Evolutionary conservation across 2,113 vertebrate species (phyloP).

Genomic region (Scophthalmus maximus): DNA sequence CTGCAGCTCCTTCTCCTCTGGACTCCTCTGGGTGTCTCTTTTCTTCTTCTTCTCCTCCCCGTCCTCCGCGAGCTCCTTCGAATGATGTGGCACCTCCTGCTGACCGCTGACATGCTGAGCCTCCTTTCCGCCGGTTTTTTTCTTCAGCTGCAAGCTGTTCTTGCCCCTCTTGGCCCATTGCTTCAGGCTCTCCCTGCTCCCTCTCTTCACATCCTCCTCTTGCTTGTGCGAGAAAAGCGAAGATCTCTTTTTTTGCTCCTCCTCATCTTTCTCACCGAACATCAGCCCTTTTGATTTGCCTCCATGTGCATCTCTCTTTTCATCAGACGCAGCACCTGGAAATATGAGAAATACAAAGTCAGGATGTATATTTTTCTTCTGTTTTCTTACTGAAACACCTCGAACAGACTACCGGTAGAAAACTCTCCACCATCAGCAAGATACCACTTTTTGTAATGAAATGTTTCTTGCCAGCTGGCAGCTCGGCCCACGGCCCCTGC

Average conservation of each 20-base stretch:
- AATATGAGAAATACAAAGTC: slow-evolving; percentile 11
- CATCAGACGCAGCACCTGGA: slow-evolving; percentile 45
- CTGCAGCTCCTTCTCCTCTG: slow-evolving; percentile 82
- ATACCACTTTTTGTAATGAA: slow-evolving; percentile 71
- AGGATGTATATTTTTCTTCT: not conserved
- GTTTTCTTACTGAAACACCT: slow-evolving; percentile 18
- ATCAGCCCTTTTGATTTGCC: slow-evolving; percentile 25
- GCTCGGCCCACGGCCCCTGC: slow-evolving; percentile 10
- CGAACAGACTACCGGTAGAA: not conserved
- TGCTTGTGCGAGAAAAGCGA: slow-evolving; percentile 9
- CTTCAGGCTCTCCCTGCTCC: slow-evolving; percentile 68
- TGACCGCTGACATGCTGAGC: slow-evolving; percentile 58
- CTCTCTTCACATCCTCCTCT: slow-evolving; percentile 48
- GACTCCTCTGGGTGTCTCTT: slow-evolving; percentile 65
- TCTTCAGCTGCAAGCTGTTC: slow-evolving; percentile 55
- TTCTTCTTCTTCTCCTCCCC: slow-evolving; percentile 79
- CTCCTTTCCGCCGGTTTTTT: slow-evolving; percentile 56
- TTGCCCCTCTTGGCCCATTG: slow-evolving; percentile 84
- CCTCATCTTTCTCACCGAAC: slow-evolving; percentile 45
- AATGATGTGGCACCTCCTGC: slow-evolving; percentile 77
- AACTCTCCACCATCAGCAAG: slow-evolving; percentile 63
- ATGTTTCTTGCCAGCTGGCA: slow-evolving; percentile 71
- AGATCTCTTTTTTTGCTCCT: slow-evolving; percentile 53
- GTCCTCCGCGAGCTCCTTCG: slow-evolving; percentile 81
- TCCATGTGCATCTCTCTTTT: slow-evolving; percentile 30